Percentiles rank a stretch among this genome's conserved stretches.
phyloP scores from a whole-genome alignment of 2,113 vertebrate genomes.

The Cinclus cinclus region DNA sequence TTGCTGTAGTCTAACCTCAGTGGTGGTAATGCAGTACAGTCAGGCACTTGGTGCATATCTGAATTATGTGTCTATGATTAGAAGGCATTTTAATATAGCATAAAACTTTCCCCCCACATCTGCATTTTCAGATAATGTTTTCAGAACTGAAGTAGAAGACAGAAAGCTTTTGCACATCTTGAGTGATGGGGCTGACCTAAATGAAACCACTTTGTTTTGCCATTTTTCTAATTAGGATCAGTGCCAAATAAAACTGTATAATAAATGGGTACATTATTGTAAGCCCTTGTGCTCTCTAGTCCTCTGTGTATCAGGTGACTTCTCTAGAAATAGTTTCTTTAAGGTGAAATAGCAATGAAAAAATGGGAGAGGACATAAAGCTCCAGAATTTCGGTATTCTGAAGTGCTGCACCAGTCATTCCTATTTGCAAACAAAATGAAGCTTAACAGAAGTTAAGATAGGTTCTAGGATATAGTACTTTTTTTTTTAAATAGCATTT shows the following conservation, averaged over 20 bases:
- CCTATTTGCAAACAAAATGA: background rate
- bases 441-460: background rate
- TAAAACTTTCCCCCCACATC: background rate
- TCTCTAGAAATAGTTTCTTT: background rate
- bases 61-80: background rate
- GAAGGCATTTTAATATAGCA: background rate
- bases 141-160: background rate
- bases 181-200: background rate
- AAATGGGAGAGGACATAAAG: background rate
- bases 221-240: conserved; percentile 20
- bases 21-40: background rate
- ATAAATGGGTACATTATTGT: background rate
- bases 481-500: background rate
- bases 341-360: background rate
- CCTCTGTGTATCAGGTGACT: background rate
- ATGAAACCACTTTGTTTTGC: background rate
- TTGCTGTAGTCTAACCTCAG: background rate
- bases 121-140: background rate
- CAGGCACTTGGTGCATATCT: background rate
- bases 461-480: background rate
- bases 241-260: background rate
- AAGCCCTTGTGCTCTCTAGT: background rate
- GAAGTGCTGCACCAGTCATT: background rate
- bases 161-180: background rate
- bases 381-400: background rate